phyloP scores from a whole-genome alignment of 2,888 invertebrate species.

The Patella caerulea region DNA sequence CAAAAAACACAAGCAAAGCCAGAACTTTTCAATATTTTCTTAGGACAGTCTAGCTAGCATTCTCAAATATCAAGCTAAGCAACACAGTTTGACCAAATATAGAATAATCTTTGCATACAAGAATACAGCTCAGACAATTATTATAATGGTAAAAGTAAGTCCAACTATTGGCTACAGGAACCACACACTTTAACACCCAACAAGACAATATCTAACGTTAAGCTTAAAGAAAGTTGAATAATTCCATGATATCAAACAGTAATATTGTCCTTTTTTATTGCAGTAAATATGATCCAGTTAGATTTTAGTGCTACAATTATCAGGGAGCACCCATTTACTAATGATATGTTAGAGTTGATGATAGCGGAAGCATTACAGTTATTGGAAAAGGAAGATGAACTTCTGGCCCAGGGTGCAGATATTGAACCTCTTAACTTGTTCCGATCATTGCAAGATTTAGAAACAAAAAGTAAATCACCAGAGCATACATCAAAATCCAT shows the following conservation, averaged over 20 bases:
- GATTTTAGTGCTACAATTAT: slow-evolving; percentile 52
- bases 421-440: slow-evolving; percentile 20
- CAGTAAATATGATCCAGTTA: slow-evolving; percentile 61
- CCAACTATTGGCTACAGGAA: neutral
- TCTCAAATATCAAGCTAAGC: no score
- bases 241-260: neutral
- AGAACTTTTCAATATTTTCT: no score
- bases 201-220: neutral
- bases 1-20: no score
- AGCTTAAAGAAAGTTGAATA: neutral
- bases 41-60: no score
- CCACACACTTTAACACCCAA: neutral
- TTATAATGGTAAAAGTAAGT: slow-evolving; percentile 7
- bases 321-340: slow-evolving; percentile 49
- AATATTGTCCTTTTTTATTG: slow-evolving; percentile 22
- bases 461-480: neutral
- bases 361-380: slow-evolving; percentile 44
- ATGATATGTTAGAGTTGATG: slow-evolving; percentile 39
- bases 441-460: neutral
- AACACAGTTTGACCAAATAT: no score
- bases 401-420: slow-evolving; percentile 42
- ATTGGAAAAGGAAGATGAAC: slow-evolving; percentile 42
- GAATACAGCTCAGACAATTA: slow-evolving; percentile 4
- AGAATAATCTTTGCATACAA: neutral
- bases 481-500: neutral